These are phyloP conservation scores for Sphaeramia orbicularis DNA, from an alignment of 2,797 vertebrate genomes.

Conservation along the genomic window DNA sequence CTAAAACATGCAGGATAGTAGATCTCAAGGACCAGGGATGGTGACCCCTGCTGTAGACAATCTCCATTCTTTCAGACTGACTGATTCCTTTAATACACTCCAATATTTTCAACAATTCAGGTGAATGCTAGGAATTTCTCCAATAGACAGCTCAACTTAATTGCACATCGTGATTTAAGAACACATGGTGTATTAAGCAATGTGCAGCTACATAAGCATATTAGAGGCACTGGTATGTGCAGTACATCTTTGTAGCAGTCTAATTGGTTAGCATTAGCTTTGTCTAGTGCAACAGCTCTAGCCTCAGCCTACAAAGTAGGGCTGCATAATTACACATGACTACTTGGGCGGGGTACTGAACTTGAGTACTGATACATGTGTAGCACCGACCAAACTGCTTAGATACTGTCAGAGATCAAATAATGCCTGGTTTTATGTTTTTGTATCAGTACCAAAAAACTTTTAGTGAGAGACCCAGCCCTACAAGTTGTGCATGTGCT, in stretches of 20 bases:
- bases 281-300: constrained; percentile 19
- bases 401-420: too few species aligned
- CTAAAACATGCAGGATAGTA: too few species aligned
- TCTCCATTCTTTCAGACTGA: too few species aligned
- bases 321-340: constrained; percentile 48
- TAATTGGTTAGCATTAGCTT: constrained; percentile 48
- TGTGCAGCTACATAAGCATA: constrained; percentile 49
- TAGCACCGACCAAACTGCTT: too few species aligned
- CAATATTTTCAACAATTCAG: constrained; percentile 5
- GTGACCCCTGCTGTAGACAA: too few species aligned
- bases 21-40: too few species aligned
- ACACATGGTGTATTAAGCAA: constrained; percentile 30
- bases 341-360: constrained; percentile 3
- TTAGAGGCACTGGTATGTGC: constrained; percentile 16
- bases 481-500: too few species aligned
- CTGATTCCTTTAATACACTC: neutral
- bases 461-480: too few species aligned
- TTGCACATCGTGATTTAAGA: neutral
- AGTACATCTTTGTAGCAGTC: constrained; percentile 31
- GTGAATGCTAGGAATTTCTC: neutral
- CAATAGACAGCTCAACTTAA: neutral
- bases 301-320: constrained; percentile 32
- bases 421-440: too few species aligned
- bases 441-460: too few species aligned
- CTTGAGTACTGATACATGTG: neutral